These are phyloP conservation scores for Ahaetulla prasina DNA, from an alignment of 2,113 vertebrate species.

Conservation along the genomic window DNA sequence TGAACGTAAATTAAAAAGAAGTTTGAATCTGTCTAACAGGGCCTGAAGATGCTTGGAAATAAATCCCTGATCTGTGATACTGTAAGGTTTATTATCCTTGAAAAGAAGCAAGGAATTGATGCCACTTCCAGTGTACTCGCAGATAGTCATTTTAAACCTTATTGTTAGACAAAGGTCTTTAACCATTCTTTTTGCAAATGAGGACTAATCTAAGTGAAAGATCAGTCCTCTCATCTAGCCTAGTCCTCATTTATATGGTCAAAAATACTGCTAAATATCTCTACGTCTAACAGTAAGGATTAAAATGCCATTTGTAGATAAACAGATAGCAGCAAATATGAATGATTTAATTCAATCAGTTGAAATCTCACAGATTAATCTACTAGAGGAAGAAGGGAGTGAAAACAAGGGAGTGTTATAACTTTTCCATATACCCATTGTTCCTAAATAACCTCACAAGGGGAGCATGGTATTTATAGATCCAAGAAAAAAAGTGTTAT, in stretches of 20 bases:
- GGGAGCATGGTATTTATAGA: not conserved
- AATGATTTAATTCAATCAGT: not conserved
- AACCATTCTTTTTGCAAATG: not conserved
- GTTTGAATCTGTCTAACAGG: not conserved
- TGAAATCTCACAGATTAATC: not conserved
- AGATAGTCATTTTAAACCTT: not conserved
- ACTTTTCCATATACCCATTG: not conserved
- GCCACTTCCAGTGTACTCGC: not conserved
- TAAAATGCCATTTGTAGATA: constrained; percentile 15
- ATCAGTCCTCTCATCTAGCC: not conserved
- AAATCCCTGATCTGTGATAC: not conserved
- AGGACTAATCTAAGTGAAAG: not conserved
- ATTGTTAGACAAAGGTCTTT: not conserved
- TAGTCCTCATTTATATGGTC: not conserved
- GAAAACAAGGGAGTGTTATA: not conserved
- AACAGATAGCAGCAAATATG: not conserved
- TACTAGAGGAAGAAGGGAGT: not conserved
- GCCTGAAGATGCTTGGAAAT: not conserved
- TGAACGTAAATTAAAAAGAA: not conserved
- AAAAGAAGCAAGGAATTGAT: not conserved
- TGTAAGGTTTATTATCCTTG: not conserved
- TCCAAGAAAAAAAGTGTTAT: not conserved
- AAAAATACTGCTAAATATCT: not conserved
- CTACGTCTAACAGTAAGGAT: not conserved
- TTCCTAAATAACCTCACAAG: not conserved